Conservation (phyloP, 2,797 vertebrate genomes). For the Mus spretus region DNA sequence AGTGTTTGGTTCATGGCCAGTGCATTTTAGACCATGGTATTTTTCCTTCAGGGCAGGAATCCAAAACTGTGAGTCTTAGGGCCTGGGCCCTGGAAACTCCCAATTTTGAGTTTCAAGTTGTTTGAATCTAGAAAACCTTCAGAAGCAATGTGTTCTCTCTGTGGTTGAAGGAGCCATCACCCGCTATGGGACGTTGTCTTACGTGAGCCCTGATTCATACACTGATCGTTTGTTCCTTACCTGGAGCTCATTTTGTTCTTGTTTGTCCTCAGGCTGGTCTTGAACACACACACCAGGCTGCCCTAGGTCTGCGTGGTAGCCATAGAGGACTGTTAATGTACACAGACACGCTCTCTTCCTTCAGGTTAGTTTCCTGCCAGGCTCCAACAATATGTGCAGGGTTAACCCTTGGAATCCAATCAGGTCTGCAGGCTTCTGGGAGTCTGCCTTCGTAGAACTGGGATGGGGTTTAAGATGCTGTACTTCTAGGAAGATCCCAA, state of each 20-base stretch:
- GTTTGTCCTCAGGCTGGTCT: neutral
- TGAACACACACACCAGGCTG: neutral
- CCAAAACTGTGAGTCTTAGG: neutral
- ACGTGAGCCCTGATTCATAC: accelerated
- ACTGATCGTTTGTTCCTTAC: neutral
- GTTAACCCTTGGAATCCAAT: neutral
- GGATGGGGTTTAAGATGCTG: neutral
- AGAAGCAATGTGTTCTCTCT: neutral
- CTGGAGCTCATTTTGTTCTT: neutral
- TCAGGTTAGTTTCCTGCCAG: neutral
- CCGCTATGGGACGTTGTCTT: neutral
- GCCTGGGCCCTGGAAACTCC: neutral
- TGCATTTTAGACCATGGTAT: neutral
- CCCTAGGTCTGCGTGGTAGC: neutral
- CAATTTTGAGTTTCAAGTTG: neutral
- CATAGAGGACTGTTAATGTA: neutral
- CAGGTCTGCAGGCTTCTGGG: neutral
- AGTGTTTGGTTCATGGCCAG: neutral
- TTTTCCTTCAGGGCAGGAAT: neutral
- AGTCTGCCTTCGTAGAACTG: neutral
- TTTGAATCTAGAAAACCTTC: neutral
- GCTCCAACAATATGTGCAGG: neutral
- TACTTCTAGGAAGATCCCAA: neutral
- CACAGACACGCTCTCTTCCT: neutral
- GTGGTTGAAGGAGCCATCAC: neutral